Percentiles rank a stretch among this genome's conserved stretches.
phyloP scores from a whole-genome alignment of 2,888 invertebrate genomes.

The Platycnemis pennipes region DNA sequence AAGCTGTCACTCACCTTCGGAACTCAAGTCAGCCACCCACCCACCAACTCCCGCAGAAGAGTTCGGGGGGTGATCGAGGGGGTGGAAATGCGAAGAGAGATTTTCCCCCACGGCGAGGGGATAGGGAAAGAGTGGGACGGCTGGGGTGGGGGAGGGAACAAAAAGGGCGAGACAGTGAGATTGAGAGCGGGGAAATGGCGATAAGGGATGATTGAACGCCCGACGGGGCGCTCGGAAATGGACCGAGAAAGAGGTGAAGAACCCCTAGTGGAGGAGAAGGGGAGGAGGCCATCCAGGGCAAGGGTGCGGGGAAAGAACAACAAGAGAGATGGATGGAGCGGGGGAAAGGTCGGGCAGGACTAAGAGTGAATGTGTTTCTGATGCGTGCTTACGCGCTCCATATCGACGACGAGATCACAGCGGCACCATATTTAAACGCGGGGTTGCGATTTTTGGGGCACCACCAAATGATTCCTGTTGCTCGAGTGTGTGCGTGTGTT shows the following conservation, averaged over 20 bases:
- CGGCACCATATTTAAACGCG: not conserved
- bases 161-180: not conserved
- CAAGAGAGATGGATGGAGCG: not conserved
- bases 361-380: not conserved
- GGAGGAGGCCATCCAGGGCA: not conserved
- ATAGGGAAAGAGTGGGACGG: not conserved
- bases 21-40: no score
- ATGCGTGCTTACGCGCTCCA: not conserved
- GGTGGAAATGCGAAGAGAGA: not conserved
- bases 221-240: slow-evolving; percentile 10
- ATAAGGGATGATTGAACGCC: slow-evolving; percentile 46
- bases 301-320: not conserved
- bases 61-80: not conserved
- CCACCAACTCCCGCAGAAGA: not conserved
- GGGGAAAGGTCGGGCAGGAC: not conserved
- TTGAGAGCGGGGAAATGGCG: not conserved
- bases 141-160: not conserved
- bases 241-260: not conserved
- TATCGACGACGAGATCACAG: not conserved
- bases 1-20: no score
- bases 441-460: no score
- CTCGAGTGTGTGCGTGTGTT: no score
- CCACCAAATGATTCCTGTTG: no score
- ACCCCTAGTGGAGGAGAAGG: not conserved
- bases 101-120: not conserved